Conservation (phyloP, 2,113 vertebrate genomes). For the Tragelaphus scriptus region DNA sequence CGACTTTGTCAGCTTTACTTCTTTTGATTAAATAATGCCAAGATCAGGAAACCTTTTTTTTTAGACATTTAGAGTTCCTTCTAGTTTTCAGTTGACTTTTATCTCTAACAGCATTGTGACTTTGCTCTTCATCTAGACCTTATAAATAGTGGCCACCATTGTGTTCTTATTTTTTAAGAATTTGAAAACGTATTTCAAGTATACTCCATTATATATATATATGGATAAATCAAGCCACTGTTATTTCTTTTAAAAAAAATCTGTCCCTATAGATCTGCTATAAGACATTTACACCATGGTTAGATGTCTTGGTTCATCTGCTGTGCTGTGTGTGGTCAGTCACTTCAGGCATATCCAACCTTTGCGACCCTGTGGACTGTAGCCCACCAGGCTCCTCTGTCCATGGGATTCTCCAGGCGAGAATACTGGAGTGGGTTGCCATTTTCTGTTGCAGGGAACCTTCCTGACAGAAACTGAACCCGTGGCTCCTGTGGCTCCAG, state of each 20-base stretch:
- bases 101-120: not conserved
- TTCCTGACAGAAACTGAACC: not conserved
- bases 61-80: not conserved
- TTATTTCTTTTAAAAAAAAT: not conserved
- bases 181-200: not conserved
- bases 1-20: not conserved
- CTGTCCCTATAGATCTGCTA: not conserved
- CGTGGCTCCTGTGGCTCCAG: not conserved
- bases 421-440: not conserved
- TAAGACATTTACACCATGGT: not conserved
- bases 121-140: not conserved
- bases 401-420: not conserved
- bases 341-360: not conserved
- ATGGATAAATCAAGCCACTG: not conserved
- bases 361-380: rapidly evolving
- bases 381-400: not conserved
- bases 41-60: not conserved
- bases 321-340: not conserved
- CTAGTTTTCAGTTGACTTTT: not conserved
- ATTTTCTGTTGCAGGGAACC: not conserved
- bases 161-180: not conserved
- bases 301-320: not conserved
- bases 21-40: not conserved
- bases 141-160: not conserved
- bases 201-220: not conserved